Conservation (phyloP, 2,888 invertebrate genomes). For the Diogma glabrata region DNA sequence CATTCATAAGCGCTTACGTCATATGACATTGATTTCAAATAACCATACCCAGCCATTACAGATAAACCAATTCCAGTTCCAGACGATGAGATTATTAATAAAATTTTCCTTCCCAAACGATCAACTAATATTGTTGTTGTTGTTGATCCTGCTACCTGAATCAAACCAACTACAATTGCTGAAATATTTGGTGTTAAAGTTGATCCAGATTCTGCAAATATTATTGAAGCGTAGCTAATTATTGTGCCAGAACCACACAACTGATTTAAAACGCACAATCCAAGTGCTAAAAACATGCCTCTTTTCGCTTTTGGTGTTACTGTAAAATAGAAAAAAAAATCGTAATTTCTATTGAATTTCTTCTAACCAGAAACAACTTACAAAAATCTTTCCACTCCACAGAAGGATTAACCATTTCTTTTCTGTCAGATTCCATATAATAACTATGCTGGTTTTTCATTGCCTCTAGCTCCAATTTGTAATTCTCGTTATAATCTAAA, state of each 20-base stretch:
- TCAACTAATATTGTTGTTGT: constrained; percentile 31
- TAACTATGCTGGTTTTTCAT: constrained; percentile 20
- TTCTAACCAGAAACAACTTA: too few species aligned
- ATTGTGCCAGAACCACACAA: constrained; percentile 32
- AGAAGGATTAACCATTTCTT: constrained; percentile 16
- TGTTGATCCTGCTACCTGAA: constrained; percentile 32
- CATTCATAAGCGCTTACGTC: constrained; percentile 8
- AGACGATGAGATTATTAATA: constrained; percentile 9
- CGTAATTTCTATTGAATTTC: too few species aligned
- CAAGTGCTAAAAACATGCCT: constrained; percentile 28
- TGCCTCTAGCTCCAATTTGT: constrained; percentile 28
- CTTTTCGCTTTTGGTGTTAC: constrained; percentile 26
- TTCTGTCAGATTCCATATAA: neutral
- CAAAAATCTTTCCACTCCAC: constrained; percentile 28
- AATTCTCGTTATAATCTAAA: constrained; percentile 23
- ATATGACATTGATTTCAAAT: constrained; percentile 4
- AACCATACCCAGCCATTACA: constrained; percentile 6
- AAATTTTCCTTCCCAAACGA: constrained; percentile 29
- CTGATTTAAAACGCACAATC: constrained; percentile 29
- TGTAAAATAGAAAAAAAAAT: constrained; percentile 15
- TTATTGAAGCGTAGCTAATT: constrained; percentile 32
- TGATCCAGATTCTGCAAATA: constrained; percentile 32
- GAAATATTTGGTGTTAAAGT: constrained; percentile 27
- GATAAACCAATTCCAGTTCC: constrained; percentile 11
- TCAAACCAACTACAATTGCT: constrained; percentile 31